A percentile compares a stretch with the other conserved stretches of the same genome.
Conservation (phyloP, 2,797 vertebrate species). For the Adelosebastes latens region DNA sequence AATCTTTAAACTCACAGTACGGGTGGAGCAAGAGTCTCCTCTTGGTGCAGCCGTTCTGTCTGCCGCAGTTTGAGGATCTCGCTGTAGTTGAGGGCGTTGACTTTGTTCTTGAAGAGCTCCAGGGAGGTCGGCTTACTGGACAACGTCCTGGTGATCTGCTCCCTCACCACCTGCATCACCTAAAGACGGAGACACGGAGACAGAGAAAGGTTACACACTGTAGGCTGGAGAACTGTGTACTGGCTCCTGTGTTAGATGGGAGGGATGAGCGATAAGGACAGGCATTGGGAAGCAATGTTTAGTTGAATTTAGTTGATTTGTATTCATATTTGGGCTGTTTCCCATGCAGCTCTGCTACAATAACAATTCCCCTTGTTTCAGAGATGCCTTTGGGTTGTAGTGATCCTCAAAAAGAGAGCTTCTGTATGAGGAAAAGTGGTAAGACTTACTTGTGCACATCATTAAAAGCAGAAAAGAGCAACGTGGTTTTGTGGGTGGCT, state of each 20-base stretch:
- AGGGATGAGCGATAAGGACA: neutral
- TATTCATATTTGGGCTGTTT: neutral
- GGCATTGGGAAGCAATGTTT: neutral
- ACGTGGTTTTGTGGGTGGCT: neutral
- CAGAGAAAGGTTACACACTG: neutral
- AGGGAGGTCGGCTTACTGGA: conserved; percentile 92
- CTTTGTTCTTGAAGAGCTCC: conserved; percentile 95
- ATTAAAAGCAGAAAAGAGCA: neutral
- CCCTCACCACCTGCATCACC: conserved; percentile 98
- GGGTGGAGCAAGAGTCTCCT: conserved; percentile 92
- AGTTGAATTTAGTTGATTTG: neutral
- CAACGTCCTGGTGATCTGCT: conserved; percentile 95
- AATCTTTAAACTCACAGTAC: conserved; percentile 79
- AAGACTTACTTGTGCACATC: neutral
- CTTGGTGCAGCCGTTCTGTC: conserved; percentile 94
- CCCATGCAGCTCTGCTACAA: neutral
- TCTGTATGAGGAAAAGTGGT: neutral
- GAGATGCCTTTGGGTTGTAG: neutral
- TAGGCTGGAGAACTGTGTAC: neutral
- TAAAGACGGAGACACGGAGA: conserved; percentile 41
- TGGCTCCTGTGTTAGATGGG: neutral
- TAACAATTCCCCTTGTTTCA: neutral
- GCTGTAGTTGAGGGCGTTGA: conserved; percentile 92
- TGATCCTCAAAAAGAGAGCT: neutral
- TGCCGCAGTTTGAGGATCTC: conserved; percentile 96